Base-by-base conservation (phyloP, 2,797 vertebrate species). In the Peromyscus nudipes region DNA sequence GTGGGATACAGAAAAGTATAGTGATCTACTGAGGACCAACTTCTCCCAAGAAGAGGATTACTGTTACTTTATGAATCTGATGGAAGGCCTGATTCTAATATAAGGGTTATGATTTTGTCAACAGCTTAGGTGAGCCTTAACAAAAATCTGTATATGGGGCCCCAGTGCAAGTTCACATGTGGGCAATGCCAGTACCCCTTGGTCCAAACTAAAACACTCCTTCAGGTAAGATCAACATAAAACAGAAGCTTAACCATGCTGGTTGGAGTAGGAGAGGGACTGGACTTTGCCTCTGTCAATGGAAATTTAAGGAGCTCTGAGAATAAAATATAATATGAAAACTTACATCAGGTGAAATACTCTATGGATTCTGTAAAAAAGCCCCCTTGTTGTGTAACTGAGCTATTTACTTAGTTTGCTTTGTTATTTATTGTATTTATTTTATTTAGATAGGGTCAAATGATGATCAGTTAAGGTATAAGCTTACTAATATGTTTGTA, bases 401-500 rank as follows among this genome's bases (percentile, higher is more conserved):
- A 55, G 46, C 34, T 64, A 57, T 31, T 84, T 65, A 23, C 69
- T 71, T 67, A 76, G 52, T 93, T 29, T 89, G 31, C 40, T 93
- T 64, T 37, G 37, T 43, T 82, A 6, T 25, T 8, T 64, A 6
- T 37, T 82, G 23, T 73, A n/a, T 92, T 93, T 71, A 43, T 49
- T 87, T 88, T 89, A 57, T 64, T 83, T 91, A 37, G 23, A 92
- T 91, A 57, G 7, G 40, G 9, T 64, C 60, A 80, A 69, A 43
- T 40, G 76, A 52, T 75, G 46, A 86, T 81, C 71, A 46, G 29
- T 76, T 77, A 94, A 82, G 17, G 29, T 91, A 81, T 14, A 57
- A 64, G 86, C 77, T 46, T 5, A 67, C 25, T 85, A 12, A 40
- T 89, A n/a, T n/a, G n/a, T n/a, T n/a, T n/a, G n/a, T n/a, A n/a